These are phyloP conservation scores for Gila orcuttii DNA, from an alignment of 2,113 vertebrate genomes.

Conservation along the genomic window DNA sequence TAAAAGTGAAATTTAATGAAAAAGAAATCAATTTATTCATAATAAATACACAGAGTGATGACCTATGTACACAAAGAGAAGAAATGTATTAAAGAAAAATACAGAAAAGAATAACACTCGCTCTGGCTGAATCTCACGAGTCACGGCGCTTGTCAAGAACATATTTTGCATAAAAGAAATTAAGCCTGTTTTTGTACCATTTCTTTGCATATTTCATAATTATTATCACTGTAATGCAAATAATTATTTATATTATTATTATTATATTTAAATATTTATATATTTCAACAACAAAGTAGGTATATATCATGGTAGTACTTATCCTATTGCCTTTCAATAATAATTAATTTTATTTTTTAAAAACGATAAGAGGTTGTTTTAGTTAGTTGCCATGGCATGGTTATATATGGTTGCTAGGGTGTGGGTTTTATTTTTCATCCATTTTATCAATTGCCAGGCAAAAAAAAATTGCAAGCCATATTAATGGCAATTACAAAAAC, in stretches of 20 bases:
- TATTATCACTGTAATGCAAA: not conserved
- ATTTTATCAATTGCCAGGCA: no score
- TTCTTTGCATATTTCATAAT: not conserved
- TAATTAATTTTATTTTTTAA: not conserved
- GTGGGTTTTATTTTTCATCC: not conserved
- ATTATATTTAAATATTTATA: not conserved
- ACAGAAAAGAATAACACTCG: not conserved
- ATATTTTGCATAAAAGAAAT: not conserved
- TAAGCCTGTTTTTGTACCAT: not conserved
- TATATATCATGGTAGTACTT: no score
- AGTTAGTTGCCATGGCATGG: not conserved
- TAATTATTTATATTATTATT: not conserved
- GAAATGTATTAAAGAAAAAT: not conserved
- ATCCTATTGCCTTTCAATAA: not conserved
- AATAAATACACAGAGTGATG: not conserved
- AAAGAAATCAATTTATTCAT: conserved; percentile 35
- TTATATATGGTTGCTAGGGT: not conserved
- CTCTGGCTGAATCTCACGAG: not conserved
- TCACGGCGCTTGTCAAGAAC: not conserved
- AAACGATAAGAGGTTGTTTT: not conserved
- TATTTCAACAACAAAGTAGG: not conserved
- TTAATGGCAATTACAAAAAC: no score
- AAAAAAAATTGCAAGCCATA: no score
- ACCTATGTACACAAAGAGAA: not conserved
- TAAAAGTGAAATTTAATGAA: conserved; percentile 34